These are phyloP conservation scores for Zaprionus ornatus DNA, from an alignment of 1,140 invertebrate genomes.

Conservation along the genomic window DNA sequence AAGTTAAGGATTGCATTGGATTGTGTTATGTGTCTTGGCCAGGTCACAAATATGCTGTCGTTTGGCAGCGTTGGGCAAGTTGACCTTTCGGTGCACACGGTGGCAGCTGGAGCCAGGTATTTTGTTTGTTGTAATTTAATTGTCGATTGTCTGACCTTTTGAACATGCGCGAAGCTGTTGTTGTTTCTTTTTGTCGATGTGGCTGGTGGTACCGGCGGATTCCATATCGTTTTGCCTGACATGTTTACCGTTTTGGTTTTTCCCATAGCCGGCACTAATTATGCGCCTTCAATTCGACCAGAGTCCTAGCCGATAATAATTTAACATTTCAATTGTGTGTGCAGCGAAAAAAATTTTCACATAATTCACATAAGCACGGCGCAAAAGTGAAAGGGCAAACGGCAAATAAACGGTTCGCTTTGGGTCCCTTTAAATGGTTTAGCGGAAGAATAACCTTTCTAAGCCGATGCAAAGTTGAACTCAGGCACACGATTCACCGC, in stretches of 20 bases:
- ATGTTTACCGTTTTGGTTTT: slow-evolving; percentile 23
- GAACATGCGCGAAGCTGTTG: slow-evolving; percentile 35
- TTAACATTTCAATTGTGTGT: slow-evolving; percentile 77
- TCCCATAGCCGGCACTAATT: slow-evolving; percentile 53
- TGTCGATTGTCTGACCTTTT: slow-evolving; percentile 74
- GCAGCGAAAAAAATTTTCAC: slow-evolving; percentile 61
- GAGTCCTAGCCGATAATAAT: slow-evolving; percentile 60
- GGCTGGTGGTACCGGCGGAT: slow-evolving; percentile 17
- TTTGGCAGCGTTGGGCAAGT: slow-evolving; percentile 30
- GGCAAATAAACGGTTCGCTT: slow-evolving; percentile 26
- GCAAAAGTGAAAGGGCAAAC: slow-evolving; percentile 76
- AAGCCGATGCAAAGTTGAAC: slow-evolving; percentile 65
- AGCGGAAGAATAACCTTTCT: slow-evolving; percentile 82
- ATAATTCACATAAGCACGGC: slow-evolving; percentile 55
- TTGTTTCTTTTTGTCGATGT: not conserved
- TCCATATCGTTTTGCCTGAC: slow-evolving; percentile 50
- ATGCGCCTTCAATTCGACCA: slow-evolving; percentile 34
- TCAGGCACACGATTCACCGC: slow-evolving; percentile 63
- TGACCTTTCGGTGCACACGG: slow-evolving; percentile 74
- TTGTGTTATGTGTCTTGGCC: slow-evolving; percentile 28
- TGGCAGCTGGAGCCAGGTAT: slow-evolving; percentile 46
- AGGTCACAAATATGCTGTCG: slow-evolving; percentile 53
- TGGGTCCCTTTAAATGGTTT: slow-evolving; percentile 75
- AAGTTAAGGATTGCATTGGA: not conserved
- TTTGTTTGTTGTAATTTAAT: slow-evolving; percentile 71